These are phyloP conservation scores for Nipponacmea schrenckii DNA, from an alignment of 2,888 invertebrate species.

Conservation along the genomic window DNA sequence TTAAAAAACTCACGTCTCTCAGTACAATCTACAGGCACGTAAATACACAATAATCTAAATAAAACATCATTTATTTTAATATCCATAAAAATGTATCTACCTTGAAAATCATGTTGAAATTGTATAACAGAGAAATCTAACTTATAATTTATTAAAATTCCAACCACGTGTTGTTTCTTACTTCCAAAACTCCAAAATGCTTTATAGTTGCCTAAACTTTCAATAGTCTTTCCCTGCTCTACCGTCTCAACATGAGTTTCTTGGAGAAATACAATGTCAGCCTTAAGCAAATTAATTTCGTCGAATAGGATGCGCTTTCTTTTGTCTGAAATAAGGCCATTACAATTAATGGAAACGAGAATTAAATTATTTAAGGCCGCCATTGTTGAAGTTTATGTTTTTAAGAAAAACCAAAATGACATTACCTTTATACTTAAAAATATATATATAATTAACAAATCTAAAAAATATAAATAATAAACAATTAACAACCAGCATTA, in stretches of 20 bases:
- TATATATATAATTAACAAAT: too few species aligned
- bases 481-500: too few species aligned
- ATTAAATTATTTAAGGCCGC: too few species aligned
- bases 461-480: too few species aligned
- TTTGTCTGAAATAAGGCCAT: too few species aligned
- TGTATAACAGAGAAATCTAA: not conserved
- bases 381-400: too few species aligned
- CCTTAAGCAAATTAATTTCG: too few species aligned
- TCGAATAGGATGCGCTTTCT: too few species aligned
- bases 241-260: slow-evolving; percentile 12
- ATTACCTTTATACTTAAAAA: too few species aligned
- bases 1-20: not conserved
- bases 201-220: not conserved
- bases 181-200: slow-evolving; percentile 10
- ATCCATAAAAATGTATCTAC: slow-evolving; percentile 8
- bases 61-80: not conserved
- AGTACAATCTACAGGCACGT: not conserved
- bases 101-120: slow-evolving; percentile 5
- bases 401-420: too few species aligned
- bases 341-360: too few species aligned
- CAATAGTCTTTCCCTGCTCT: not conserved
- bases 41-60: slow-evolving; percentile 5
- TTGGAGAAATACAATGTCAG: slow-evolving; percentile 2
- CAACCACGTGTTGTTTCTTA: not conserved
- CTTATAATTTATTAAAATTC: not conserved